Percentiles rank a stretch among this genome's conserved stretches.
phyloP scores from a whole-genome alignment of 2,888 invertebrate species.

The Hemistola chrysoprasaria region DNA sequence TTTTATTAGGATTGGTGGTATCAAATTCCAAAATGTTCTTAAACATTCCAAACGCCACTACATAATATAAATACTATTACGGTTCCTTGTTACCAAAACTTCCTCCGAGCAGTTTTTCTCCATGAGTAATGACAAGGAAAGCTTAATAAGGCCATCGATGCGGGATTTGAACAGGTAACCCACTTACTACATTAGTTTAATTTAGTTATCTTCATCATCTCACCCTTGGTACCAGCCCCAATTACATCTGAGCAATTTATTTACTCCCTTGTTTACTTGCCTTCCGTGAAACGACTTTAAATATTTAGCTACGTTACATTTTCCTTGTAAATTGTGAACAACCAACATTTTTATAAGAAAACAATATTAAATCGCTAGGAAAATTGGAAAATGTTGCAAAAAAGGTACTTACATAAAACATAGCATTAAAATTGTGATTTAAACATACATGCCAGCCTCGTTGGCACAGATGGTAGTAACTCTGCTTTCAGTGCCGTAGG shows the following conservation, averaged over 20 bases:
- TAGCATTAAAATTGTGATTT: no score
- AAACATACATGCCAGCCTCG: no score
- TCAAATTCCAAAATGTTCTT: no score
- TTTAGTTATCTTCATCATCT: slow-evolving; percentile 42
- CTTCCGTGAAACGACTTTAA: slow-evolving; percentile 16
- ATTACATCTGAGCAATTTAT: slow-evolving; percentile 37
- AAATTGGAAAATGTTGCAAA: slow-evolving; percentile 6
- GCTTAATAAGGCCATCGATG: slow-evolving; percentile 29
- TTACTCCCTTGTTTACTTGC: slow-evolving; percentile 34
- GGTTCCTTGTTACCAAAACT: no score
- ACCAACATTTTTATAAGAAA: slow-evolving; percentile 14
- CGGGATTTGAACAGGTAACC: slow-evolving; percentile 38
- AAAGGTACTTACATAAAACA: no score
- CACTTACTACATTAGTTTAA: slow-evolving; percentile 40
- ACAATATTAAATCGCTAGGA: slow-evolving; percentile 8
- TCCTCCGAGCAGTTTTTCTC: neutral
- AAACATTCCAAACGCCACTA: no score
- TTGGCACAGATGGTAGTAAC: no score
- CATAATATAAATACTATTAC: no score
- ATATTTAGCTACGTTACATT: slow-evolving; percentile 18
- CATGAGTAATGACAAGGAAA: slow-evolving; percentile 20
- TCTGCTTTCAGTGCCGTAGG: no score
- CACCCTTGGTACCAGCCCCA: slow-evolving; percentile 35
- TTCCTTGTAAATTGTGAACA: slow-evolving; percentile 14
- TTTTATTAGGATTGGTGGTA: no score